Percentiles rank a stretch among this genome's conserved stretches.
Conservation (phyloP, 1,140 invertebrate genomes). For the Neelides sp. region DNA sequence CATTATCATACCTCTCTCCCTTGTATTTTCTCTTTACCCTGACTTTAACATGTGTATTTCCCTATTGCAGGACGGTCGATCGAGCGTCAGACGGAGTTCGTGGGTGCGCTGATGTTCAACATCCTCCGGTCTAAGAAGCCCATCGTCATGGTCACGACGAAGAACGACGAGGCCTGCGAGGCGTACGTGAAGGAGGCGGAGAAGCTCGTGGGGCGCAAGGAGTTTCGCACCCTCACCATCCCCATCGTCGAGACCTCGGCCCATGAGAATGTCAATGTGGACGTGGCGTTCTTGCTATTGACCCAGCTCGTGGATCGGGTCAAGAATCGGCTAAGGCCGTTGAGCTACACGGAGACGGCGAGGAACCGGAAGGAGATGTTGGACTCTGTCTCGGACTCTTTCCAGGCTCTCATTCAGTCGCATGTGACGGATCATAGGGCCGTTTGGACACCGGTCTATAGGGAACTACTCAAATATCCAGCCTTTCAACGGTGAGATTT, state of each 20-base stretch:
- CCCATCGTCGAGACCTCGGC: conserved; percentile 87
- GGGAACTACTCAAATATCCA: conserved; percentile 30
- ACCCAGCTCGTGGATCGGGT: conserved; percentile 81
- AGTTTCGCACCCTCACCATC: conserved; percentile 62
- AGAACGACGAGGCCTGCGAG: conserved; percentile 87
- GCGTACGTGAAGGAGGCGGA: conserved; percentile 78
- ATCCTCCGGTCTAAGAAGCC: conserved; percentile 88
- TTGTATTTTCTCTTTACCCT: too few relatives aligned
- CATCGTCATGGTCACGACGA: conserved; percentile 85
- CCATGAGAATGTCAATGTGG: conserved; percentile 93
- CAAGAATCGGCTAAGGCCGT: conserved; percentile 54
- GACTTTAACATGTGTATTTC: too few relatives aligned
- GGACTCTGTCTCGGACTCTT: conserved; percentile 75
- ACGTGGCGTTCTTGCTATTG: conserved; percentile 78
- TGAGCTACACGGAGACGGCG: conserved; percentile 76
- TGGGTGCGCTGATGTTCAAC: conserved; percentile 67
- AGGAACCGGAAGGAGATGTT: conserved; percentile 72
- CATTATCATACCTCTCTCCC: too few relatives aligned
- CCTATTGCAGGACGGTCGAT: conserved; percentile 51
- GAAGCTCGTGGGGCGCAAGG: conserved; percentile 72
- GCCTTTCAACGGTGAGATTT: conserved; percentile 29
- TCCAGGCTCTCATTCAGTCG: conserved; percentile 66
- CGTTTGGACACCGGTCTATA: conserved; percentile 44
- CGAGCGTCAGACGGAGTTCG: conserved; percentile 68
- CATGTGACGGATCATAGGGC: conserved; percentile 67